phyloP scores from a whole-genome alignment of 2,113 vertebrate species.

The Gymnogyps californianus region DNA sequence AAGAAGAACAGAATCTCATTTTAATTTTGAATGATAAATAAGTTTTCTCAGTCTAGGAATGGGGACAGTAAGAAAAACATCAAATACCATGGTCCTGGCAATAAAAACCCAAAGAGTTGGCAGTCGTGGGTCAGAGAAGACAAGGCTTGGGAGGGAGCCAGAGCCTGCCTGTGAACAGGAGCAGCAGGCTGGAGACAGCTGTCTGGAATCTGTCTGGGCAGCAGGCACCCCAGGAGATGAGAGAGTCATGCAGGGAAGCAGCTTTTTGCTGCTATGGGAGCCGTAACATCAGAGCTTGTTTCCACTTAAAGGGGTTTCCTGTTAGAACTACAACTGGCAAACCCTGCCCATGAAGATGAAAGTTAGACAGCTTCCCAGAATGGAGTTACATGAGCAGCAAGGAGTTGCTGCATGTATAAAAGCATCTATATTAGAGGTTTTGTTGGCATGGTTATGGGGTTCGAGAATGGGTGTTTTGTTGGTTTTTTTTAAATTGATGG shows the following conservation, averaged over 20 bases:
- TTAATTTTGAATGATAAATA: slow-evolving; percentile 17
- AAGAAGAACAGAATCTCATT: neutral
- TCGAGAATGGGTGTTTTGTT: neutral
- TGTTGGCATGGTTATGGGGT: neutral
- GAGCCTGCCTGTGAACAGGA: slow-evolving; percentile 35
- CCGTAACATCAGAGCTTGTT: neutral
- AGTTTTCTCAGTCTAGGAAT: slow-evolving; percentile 20
- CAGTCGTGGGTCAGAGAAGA: slow-evolving; percentile 29
- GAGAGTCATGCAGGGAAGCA: slow-evolving; percentile 33
- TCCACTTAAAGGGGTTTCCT: slow-evolving; percentile 19
- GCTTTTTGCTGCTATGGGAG: slow-evolving; percentile 33
- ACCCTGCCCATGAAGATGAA: neutral
- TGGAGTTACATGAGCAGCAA: neutral
- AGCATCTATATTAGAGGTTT: neutral
- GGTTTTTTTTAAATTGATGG: neutral
- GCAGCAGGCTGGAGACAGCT: slow-evolving; percentile 64
- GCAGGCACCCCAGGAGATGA: slow-evolving; percentile 47
- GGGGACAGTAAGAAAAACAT: slow-evolving; percentile 35
- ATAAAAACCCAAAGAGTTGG: slow-evolving; percentile 12
- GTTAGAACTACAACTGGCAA: neutral
- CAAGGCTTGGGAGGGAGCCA: slow-evolving; percentile 56
- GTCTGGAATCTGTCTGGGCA: slow-evolving; percentile 60
- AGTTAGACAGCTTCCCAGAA: neutral
- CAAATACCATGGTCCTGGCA: slow-evolving; percentile 26
- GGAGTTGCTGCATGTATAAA: neutral